Evolutionary conservation across 2,888 invertebrate genomes (phyloP), one percentile per base, ranked within the genome.

Genomic region (Dolomedes plantarius): DNA sequence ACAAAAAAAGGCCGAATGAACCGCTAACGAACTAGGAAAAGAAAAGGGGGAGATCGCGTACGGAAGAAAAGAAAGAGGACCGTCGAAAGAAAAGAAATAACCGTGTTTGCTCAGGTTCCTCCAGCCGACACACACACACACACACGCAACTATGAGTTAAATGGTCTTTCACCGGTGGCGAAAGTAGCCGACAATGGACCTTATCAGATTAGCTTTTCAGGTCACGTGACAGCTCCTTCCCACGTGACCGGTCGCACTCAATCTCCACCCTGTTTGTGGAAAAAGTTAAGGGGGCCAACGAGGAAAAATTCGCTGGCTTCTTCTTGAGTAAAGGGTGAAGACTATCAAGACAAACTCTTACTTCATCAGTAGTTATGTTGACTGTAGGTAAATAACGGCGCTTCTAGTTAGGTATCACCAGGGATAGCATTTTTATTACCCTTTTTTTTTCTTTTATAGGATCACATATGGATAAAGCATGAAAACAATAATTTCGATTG

Each of bases 191-290:
- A 67, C 67, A 56, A 56, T 56, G 23, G 56, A 56, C 56, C 23
- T 56, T 56, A 56, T 56, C 56, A 56, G 56, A 56, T 56, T 56
- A 56, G 56, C 56, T 80, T 62, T 71, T 31, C 77, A 41, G 73
- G 77, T 77, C 83, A 73, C 77, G 83, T 85, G 77, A 85, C 67
- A 56, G 64, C 56, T 19, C 13, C 13, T 28, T 73, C 77, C 77
- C 83, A 85, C 83, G 83, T 85, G 83, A 85, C 83, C 73, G 62
- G 73, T 73, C 73, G 62, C 83, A 85, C 77, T 77, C 83, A 85
- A 85, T 85, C 83, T 85, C 83, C 83, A 73, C 83, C 77, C 77
- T 85, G 83, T 85, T 85, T 85, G 83, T 73, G 41, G 83, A 85
- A 85, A 85, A 85, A 85, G 83, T 85, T 85, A 85, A 68, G 83